Conservation (phyloP, 2,888 invertebrate genomes). For the Hemaris fuciformis region DNA sequence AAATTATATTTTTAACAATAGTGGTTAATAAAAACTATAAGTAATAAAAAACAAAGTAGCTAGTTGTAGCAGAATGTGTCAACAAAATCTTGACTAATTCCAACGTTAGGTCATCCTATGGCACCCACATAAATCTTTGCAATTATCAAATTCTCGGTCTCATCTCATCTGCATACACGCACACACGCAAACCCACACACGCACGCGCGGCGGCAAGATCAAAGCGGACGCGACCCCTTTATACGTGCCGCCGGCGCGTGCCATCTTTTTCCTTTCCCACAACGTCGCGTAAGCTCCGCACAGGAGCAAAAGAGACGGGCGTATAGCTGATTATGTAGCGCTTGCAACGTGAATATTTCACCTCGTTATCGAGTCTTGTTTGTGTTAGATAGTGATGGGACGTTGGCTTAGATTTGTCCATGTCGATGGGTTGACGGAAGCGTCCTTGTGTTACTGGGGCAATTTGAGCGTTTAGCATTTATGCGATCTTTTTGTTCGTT, state of each 20-base stretch:
- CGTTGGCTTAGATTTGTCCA: constrained; percentile 41
- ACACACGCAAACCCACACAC: constrained; percentile 56
- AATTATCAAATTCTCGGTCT: constrained; percentile 78
- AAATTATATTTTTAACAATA: too few relatives aligned
- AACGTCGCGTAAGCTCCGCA: constrained; percentile 45
- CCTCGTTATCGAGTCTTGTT: constrained; percentile 82
- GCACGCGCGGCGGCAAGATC: constrained; percentile 78
- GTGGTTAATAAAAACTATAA: background rate
- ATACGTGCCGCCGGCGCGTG: constrained; percentile 75
- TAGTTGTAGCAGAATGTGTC: background rate
- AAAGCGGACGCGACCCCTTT: constrained; percentile 79
- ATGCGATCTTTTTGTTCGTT: background rate
- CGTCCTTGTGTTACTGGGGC: background rate
- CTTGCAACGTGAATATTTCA: constrained; percentile 80
- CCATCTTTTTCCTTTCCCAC: constrained; percentile 72
- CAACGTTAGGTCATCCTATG: constrained; percentile 24
- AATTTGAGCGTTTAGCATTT: constrained; percentile 13
- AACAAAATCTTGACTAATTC: constrained; percentile 10
- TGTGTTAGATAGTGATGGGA: constrained; percentile 74
- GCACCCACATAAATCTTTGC: constrained; percentile 74
- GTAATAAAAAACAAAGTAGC: background rate
- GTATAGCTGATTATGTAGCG: constrained; percentile 70
- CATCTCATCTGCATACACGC: constrained; percentile 77
- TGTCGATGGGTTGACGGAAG: constrained; percentile 46
- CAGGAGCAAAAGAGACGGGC: constrained; percentile 59